Percentiles rank a stretch among this genome's conserved stretches.
phyloP scores from a whole-genome alignment of 2,113 vertebrate species.

The Hydrochoerus hydrochaeris region DNA sequence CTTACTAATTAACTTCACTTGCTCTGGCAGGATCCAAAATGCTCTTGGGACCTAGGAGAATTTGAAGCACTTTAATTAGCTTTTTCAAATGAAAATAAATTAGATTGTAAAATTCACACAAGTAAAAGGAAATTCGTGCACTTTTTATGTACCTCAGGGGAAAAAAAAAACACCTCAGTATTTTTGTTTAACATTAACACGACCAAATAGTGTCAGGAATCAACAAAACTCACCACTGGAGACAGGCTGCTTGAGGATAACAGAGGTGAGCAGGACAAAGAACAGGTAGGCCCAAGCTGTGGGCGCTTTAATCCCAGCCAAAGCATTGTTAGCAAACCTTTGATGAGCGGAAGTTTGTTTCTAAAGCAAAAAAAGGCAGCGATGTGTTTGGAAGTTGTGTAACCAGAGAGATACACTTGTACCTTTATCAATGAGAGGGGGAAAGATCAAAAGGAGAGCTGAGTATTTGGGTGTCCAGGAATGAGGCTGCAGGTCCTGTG shows the following conservation, averaged over 20 bases:
- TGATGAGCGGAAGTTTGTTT: neutral
- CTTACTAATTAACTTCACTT: neutral
- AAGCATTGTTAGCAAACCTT: constrained; percentile 22
- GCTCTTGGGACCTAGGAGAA: constrained; percentile 30
- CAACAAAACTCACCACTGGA: neutral
- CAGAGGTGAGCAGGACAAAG: neutral
- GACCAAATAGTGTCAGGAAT: neutral
- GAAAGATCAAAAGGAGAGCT: neutral
- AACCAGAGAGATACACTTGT: neutral
- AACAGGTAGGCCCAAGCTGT: neutral
- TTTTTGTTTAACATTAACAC: neutral
- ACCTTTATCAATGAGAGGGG: neutral
- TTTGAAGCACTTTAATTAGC: constrained; percentile 3
- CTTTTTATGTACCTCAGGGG: neutral
- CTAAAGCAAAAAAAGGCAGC: neutral
- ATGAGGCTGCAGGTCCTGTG: neutral
- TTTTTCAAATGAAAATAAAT: constrained; percentile 38
- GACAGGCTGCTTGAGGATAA: neutral
- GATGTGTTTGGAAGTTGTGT: neutral
- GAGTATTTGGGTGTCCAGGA: neutral
- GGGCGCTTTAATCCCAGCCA: neutral
- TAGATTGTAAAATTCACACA: neutral
- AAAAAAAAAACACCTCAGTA: neutral
- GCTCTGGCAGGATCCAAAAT: constrained; percentile 27
- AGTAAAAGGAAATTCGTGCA: neutral